Base-by-base conservation (phyloP, 2,797 vertebrate genomes). In the Sebastes diaconus region DNA sequence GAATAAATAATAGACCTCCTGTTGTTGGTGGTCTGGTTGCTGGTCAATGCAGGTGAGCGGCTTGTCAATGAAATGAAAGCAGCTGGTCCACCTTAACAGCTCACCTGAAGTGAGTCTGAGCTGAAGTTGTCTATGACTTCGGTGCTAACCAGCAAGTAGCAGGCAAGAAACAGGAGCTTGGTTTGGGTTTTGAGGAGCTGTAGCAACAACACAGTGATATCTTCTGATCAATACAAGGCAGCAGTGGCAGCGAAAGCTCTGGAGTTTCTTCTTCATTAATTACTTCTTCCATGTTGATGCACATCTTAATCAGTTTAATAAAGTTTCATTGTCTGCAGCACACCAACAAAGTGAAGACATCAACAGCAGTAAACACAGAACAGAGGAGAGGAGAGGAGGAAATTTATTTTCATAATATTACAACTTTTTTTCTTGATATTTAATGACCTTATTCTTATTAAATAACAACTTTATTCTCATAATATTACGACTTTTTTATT, bases 301-400 rank as follows among this genome's bases (percentile, higher is more conserved):
- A 60, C 13, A 61, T 67, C 6, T 80, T 68, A 76, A 79, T 80
- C 73, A 68, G 18, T 82, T 86, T 66, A 78, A 76, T 78, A 80
- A 78, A 79, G 81, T 90, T 86, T 68, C 29, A 78, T 83, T 79
- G 57, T 46, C 22, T n/a, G 32, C 52, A 54, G 68, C 65, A 64
- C 58, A 69, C 57, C 78, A 60, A 71, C 66, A 83, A 63, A 50
- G 50, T 10, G 61, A 77, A 60, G 13, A 39, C 52, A 80, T 65
- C 36, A 67, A 36, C 9, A 42, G 61, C 11, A n/a, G 73, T 34
- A 29, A 79, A 69, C 73, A 57, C 27, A 32, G 12, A 46, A 18
- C 4, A 25, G 25, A 8, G 4, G 20, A 58, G 34, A 8, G 14
- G n/a, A 60, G 4, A 20, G 58, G 27, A 60, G 12, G 24, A 63